These are phyloP conservation scores for Sinocyclocheilus anophthalmus DNA, from an alignment of 2,113 vertebrate genomes.

Conservation along the genomic window DNA sequence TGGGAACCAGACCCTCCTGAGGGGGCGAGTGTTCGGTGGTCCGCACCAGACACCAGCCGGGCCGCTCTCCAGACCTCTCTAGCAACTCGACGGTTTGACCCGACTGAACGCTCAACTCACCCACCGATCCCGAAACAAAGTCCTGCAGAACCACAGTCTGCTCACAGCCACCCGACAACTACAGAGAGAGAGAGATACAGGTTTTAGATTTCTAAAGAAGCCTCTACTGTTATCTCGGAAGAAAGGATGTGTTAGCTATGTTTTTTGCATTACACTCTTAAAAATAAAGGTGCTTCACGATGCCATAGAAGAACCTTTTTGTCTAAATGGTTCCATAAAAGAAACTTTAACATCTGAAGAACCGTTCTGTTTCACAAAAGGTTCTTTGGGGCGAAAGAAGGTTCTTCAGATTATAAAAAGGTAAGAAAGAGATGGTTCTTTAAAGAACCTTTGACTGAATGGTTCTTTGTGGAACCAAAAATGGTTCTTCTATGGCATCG, in stretches of 20 bases:
- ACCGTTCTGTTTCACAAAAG: too few species aligned
- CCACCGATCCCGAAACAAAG: slow-evolving; percentile 81
- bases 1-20: slow-evolving; percentile 91
- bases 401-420: too few species aligned
- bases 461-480: too few species aligned
- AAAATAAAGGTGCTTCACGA: too few species aligned
- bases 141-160: slow-evolving; percentile 94
- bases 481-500: too few species aligned
- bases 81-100: slow-evolving; percentile 97
- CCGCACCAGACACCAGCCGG: slow-evolving; percentile 91
- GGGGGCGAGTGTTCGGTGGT: slow-evolving; percentile 88
- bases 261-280: neutral
- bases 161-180: slow-evolving; percentile 97
- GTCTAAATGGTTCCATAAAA: too few species aligned
- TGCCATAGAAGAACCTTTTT: too few species aligned
- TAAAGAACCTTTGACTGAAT: too few species aligned
- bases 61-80: slow-evolving; percentile 86
- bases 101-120: slow-evolving; percentile 91
- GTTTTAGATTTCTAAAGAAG: neutral
- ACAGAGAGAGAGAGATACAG: slow-evolving; percentile 20
- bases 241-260: neutral
- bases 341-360: too few species aligned
- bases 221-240: neutral
- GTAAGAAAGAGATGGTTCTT: too few species aligned
- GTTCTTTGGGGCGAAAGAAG: too few species aligned